These are phyloP conservation scores for Furcula furcula DNA, from an alignment of 2,888 invertebrate species.

Conservation along the genomic window DNA sequence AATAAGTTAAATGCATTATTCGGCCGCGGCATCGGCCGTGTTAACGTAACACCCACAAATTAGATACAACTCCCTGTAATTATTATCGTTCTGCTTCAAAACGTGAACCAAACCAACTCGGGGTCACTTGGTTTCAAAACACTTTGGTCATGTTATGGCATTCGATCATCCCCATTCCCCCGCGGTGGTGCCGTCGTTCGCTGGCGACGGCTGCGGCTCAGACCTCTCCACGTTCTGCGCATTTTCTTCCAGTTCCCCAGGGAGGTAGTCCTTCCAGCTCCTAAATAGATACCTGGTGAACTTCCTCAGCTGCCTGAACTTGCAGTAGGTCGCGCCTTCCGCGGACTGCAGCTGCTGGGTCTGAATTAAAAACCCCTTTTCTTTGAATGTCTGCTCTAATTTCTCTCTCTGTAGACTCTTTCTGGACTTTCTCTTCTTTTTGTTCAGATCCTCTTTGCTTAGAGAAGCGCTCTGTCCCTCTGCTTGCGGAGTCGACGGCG, in stretches of 20 bases:
- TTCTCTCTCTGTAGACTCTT: slow-evolving; percentile 94
- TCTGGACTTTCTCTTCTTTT: slow-evolving; percentile 87
- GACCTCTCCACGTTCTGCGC: slow-evolving; percentile 3
- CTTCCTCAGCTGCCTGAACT: slow-evolving; percentile 93
- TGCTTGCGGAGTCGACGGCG: slow-evolving; percentile 33
- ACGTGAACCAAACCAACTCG: neutral
- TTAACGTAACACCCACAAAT: slow-evolving; percentile 13
- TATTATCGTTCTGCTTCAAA: neutral
- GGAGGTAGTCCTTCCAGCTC: slow-evolving; percentile 96
- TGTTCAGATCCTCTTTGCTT: slow-evolving; percentile 65
- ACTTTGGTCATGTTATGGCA: slow-evolving; percentile 1
- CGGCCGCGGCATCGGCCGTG: slow-evolving; percentile 32
- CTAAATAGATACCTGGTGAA: slow-evolving; percentile 95
- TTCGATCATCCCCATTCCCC: slow-evolving; percentile 54
- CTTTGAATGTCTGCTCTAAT: slow-evolving; percentile 94
- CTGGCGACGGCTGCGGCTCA: slow-evolving; percentile 15
- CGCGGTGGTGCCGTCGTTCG: slow-evolving; percentile 30
- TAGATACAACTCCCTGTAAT: neutral
- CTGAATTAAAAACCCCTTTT: slow-evolving; percentile 95
- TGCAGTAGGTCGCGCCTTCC: slow-evolving; percentile 96
- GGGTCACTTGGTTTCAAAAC: no score
- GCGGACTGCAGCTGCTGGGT: slow-evolving; percentile 96
- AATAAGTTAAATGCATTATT: slow-evolving; percentile 65
- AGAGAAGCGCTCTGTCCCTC: slow-evolving; percentile 23
- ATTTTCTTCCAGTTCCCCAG: slow-evolving; percentile 84